Base-by-base conservation (phyloP, 2,888 invertebrate species). In the Drosophila rubida region DNA sequence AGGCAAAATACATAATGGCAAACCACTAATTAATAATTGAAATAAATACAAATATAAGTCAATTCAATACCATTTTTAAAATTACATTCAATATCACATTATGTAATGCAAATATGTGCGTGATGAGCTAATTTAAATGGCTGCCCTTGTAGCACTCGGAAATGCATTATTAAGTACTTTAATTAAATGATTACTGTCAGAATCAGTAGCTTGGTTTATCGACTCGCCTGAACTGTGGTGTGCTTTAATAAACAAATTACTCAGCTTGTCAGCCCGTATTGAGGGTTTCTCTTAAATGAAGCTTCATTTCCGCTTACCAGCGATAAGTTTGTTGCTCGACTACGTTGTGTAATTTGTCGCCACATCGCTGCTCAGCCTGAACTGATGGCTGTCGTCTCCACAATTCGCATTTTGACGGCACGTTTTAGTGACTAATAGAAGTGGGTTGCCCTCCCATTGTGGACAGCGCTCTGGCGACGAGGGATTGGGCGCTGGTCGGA, bases 381-480 rank as follows among this genome's bases (percentile, higher is more conserved):
- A 57, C 68, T 71, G 58, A 32, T 63, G 57, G 54, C 63, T 68
- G 50, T 37, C 49, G 57, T 25, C 61, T 46, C 13, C 46, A 27
- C 39, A 49, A 35, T 37, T 32, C 41, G 32, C 65, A 61, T 67
- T 53, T 53, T 65, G 59, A 50, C 50, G 30, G 51, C 48, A 63
- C 57, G 70, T 54, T 68, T 59, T 58, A 67, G 67, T 77, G 83
- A 80, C 80, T 77, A 60, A 41, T 49, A 46, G 32, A 61, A 50
- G 57, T 58, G 60, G 68, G 59, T 37, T 45, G 50, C 11, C 42
- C 62, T 19, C 48, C 72, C 59, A 65, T 66, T 45, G 39, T 45
- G 42, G 60, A 37, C 45, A 23, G 59, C 19, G 41, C n/a, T 13
- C 16, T 25, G 35, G 35, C 45, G 22, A 19, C 11, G 45, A 11